Percentiles rank a stretch among this genome's conserved stretches.
Conservation (phyloP, 1,140 invertebrate species). For the Diabrotica virgifera region DNA sequence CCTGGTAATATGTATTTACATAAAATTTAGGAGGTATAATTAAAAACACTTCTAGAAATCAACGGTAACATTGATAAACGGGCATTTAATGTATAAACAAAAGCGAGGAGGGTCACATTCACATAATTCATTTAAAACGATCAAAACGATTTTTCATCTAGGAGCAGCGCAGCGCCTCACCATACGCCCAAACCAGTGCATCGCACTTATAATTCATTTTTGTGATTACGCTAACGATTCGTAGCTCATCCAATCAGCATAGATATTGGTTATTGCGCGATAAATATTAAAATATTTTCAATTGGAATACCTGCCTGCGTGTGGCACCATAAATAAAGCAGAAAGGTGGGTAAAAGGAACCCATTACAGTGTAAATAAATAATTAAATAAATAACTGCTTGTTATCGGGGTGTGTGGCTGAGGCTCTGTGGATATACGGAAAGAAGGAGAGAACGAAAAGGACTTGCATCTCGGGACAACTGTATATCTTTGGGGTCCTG, state of each 20-base stretch:
- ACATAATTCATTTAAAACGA: no score
- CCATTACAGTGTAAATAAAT: slow-evolving; percentile 51
- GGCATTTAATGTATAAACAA: no score
- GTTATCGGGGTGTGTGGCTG: slow-evolving; percentile 49
- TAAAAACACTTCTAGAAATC: no score
- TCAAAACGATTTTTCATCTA: no score
- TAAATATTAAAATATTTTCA: slow-evolving; percentile 47
- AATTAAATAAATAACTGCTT: slow-evolving; percentile 51
- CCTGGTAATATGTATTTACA: no score
- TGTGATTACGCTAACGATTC: slow-evolving; percentile 15
- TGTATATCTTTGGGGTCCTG: no score
- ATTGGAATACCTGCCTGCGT: slow-evolving; percentile 45
- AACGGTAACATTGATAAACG: no score
- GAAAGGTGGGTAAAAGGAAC: slow-evolving; percentile 48
- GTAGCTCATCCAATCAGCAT: slow-evolving; percentile 43
- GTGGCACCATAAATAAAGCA: slow-evolving; percentile 48
- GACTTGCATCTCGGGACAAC: no score
- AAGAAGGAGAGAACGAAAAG: slow-evolving; percentile 23
- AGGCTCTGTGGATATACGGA: slow-evolving; percentile 21
- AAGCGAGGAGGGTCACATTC: no score
- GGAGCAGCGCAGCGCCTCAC: no score
- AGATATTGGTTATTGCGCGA: slow-evolving; percentile 41
- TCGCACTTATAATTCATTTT: slow-evolving; percentile 10
- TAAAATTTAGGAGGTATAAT: no score
- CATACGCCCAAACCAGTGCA: background rate